Percentiles rank a stretch among this genome's conserved stretches.
Conservation (phyloP, 2,888 invertebrate species). For the Taphrorychus bicolor region DNA sequence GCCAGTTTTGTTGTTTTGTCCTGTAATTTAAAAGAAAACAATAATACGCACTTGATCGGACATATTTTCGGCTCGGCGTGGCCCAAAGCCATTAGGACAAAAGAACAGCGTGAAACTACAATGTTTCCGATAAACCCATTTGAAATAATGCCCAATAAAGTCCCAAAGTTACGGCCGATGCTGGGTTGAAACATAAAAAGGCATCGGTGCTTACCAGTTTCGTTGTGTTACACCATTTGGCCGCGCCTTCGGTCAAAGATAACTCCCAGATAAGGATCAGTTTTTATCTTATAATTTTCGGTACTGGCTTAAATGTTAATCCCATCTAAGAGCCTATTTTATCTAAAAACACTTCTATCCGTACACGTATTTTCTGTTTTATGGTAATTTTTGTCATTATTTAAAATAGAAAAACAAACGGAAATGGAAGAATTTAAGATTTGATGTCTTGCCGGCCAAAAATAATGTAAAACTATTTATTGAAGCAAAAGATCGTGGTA, state of each 20-base stretch:
- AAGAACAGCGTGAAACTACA: slow-evolving; percentile 31
- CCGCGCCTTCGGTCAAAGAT: slow-evolving; percentile 8
- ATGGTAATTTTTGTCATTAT: no score
- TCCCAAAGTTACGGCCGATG: slow-evolving; percentile 20
- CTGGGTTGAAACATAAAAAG: slow-evolving; percentile 18
- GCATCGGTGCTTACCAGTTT: slow-evolving; percentile 25
- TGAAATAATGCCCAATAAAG: slow-evolving; percentile 33
- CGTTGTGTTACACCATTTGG: slow-evolving; percentile 9
- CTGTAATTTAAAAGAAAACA: no score
- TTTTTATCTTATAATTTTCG: slow-evolving; percentile 11
- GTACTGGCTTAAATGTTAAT: slow-evolving; percentile 7
- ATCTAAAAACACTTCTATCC: not conserved
- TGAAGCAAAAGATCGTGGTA: no score
- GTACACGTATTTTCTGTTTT: not conserved
- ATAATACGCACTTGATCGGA: no score
- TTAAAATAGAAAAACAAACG: not conserved
- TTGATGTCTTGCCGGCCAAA: not conserved
- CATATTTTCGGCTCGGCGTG: no score
- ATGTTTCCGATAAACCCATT: slow-evolving; percentile 36
- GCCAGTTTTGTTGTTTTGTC: no score
- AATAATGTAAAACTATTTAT: not conserved
- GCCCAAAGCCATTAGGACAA: slow-evolving; percentile 18
- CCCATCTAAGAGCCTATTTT: slow-evolving; percentile 8
- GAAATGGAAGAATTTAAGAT: not conserved
- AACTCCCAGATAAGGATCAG: slow-evolving; percentile 15